phyloP scores from a whole-genome alignment of 2,888 invertebrate species.

The Nomada goodeniana region DNA sequence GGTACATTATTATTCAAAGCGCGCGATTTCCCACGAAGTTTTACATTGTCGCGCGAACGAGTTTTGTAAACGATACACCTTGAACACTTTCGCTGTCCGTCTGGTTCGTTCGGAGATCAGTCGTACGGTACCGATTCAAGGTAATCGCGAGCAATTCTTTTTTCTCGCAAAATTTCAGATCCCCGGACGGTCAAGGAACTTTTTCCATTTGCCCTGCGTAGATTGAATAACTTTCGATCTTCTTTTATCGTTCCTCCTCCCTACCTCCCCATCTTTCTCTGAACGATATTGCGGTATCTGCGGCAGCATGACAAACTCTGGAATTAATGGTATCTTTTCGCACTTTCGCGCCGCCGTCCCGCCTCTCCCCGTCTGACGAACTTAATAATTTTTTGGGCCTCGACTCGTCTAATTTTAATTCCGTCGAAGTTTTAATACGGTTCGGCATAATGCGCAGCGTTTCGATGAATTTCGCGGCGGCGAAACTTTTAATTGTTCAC shows the following conservation, averaged over 20 bases:
- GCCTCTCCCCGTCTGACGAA: background rate
- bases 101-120: slow-evolving; percentile 1
- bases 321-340: slow-evolving; percentile 59
- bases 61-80: slow-evolving; percentile 18
- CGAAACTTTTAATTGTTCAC: no score
- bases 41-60: background rate
- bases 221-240: slow-evolving; percentile 65
- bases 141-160: slow-evolving; percentile 51
- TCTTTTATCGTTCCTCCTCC: slow-evolving; percentile 50
- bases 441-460: no score
- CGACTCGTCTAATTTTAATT: no score
- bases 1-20: no score
- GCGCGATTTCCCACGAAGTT: background rate
- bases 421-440: no score
- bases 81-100: background rate
- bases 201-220: slow-evolving; percentile 61
- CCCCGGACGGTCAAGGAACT: slow-evolving; percentile 47
- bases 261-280: slow-evolving; percentile 5
- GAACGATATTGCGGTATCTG: slow-evolving; percentile 59
- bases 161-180: slow-evolving; percentile 35
- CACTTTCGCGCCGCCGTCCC: slow-evolving; percentile 32
- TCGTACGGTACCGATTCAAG: slow-evolving; percentile 23
- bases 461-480: no score
- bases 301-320: slow-evolving; percentile 47
- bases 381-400: background rate